These are phyloP conservation scores for Oreortyx pictus DNA, from an alignment of 2,797 vertebrate genomes.

Conservation along the genomic window DNA sequence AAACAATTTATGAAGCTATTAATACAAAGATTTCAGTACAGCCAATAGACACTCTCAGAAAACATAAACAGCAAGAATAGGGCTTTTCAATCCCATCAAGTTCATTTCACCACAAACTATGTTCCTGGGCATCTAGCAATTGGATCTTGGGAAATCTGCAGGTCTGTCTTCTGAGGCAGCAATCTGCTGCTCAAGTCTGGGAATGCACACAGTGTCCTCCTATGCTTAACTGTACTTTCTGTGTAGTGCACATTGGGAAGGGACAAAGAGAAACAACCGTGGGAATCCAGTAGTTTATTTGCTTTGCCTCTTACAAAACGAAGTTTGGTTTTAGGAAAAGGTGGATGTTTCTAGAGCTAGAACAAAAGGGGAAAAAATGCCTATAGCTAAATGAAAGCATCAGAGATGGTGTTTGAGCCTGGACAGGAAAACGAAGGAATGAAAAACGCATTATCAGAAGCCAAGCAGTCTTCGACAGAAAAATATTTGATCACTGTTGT, in stretches of 20 bases:
- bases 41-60: background rate
- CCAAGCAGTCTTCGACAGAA: background rate
- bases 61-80: background rate
- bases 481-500: background rate
- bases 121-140: background rate
- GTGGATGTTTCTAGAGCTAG: background rate
- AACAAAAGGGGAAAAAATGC: background rate
- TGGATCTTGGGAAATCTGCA: background rate
- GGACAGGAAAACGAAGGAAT: background rate
- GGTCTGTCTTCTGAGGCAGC: background rate
- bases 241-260: background rate
- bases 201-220: fast-evolving
- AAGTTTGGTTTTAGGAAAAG: background rate
- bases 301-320: background rate
- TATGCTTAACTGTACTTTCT: background rate
- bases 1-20: background rate
- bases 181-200: background rate
- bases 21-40: background rate
- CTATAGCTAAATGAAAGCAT: background rate
- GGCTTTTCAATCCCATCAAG: background rate
- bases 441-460: background rate
- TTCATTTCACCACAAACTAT: background rate
- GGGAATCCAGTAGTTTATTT: background rate
- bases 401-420: background rate
- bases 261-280: background rate